Conservation (phyloP, 2,888 invertebrate species). For the Nycteola revayana region DNA sequence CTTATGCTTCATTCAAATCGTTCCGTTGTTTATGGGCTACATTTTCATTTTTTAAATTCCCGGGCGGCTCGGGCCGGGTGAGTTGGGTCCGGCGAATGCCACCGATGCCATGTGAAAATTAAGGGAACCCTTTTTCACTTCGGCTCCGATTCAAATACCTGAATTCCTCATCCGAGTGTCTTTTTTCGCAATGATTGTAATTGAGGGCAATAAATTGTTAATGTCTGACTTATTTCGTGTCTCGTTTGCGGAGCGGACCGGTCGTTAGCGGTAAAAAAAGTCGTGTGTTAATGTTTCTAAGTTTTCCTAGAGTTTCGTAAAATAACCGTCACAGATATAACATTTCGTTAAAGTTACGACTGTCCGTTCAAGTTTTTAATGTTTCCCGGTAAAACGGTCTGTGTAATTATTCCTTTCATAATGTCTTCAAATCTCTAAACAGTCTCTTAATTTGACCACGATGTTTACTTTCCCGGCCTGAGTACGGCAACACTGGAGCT, state of each 20-base stretch:
- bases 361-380: conserved; percentile 59
- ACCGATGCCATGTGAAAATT: conserved; percentile 74
- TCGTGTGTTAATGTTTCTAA: conserved; percentile 63
- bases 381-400: conserved; percentile 55
- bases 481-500: conserved; percentile 46
- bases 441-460: conserved; percentile 44
- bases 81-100: conserved; percentile 56
- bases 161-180: conserved; percentile 59
- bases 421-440: conserved; percentile 51
- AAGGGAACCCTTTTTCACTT: conserved; percentile 71
- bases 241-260: conserved; percentile 46
- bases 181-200: conserved; percentile 76
- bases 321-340: conserved; percentile 55
- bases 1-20: conserved; percentile 77
- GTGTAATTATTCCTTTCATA: conserved; percentile 66
- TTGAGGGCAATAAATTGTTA: conserved; percentile 75
- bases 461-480: conserved; percentile 52
- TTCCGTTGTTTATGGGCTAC: conserved; percentile 79
- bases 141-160: conserved; percentile 60
- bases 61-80: conserved; percentile 38
- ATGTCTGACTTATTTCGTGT: conserved; percentile 63
- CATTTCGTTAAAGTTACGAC: conserved; percentile 54
- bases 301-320: conserved; percentile 58
- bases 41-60: conserved; percentile 80
- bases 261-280: conserved; percentile 62